Conservation (phyloP, 2,113 vertebrate species). For the Cinclus cinclus region DNA sequence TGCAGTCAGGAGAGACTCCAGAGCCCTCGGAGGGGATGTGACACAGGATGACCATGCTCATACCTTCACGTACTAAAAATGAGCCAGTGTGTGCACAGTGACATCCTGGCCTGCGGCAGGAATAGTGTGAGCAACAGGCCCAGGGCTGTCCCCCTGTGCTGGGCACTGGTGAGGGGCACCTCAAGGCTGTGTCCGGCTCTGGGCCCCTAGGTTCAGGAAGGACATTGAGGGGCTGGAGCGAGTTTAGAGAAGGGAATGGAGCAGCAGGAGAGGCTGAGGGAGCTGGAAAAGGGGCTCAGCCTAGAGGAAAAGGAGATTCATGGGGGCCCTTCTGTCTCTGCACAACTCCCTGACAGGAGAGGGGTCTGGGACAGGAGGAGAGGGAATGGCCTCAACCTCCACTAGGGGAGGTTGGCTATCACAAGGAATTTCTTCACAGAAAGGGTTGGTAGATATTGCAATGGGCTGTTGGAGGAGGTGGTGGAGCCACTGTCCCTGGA, state of each 20-base stretch:
- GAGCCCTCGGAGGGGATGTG: neutral
- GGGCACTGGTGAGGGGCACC: neutral
- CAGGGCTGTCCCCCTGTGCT: neutral
- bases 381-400: fast-evolving
- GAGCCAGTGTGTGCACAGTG: neutral
- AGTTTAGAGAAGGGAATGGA: neutral
- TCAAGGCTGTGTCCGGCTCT: neutral
- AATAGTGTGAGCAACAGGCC: neutral
- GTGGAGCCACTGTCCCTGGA: no score
- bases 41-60: neutral
- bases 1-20: neutral
- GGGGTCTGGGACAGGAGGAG: neutral
- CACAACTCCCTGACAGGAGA: neutral
- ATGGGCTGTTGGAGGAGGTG: neutral
- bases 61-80: neutral
- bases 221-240: fast-evolving
- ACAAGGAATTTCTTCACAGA: neutral
- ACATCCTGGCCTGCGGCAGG: neutral
- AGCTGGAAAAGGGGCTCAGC: neutral
- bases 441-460: neutral
- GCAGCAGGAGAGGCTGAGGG: fast-evolving
- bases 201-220: neutral
- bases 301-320: neutral
- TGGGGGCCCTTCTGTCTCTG: neutral
- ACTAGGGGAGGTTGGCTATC: neutral